Conservation (phyloP, 2,113 vertebrate species). For the Rousettus leschenaultii region DNA sequence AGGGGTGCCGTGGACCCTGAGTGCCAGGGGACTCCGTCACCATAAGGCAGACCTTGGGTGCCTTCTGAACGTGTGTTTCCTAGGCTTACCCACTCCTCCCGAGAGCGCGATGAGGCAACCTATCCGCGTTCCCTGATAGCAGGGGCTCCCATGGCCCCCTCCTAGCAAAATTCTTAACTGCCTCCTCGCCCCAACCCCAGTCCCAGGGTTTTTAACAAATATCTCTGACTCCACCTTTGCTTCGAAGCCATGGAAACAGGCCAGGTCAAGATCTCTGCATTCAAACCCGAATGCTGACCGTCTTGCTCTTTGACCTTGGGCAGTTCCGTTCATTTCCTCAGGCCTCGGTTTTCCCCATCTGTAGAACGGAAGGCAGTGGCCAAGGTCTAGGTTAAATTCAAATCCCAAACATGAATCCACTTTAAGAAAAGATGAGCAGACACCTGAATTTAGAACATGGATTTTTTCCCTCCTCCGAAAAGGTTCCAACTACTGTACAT, state of each 20-base stretch:
- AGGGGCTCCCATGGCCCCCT: neutral
- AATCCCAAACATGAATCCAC: neutral
- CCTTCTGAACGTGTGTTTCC: neutral
- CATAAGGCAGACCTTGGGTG: neutral
- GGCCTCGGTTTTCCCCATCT: neutral
- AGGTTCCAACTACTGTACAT: neutral
- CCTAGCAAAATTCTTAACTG: neutral
- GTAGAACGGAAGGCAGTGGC: neutral
- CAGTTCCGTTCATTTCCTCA: neutral
- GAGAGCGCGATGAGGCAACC: neutral
- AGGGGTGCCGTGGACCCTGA: fast-evolving
- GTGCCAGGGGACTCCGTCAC: neutral
- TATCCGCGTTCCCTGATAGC: neutral
- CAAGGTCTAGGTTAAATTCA: neutral
- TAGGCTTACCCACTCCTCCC: neutral
- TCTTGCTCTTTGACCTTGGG: neutral
- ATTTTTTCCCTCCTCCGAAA: neutral
- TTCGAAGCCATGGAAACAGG: neutral
- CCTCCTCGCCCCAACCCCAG: fast-evolving
- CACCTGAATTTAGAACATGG: neutral
- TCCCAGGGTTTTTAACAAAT: no score
- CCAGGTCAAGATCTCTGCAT: neutral
- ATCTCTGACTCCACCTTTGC: neutral
- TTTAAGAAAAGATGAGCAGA: neutral
- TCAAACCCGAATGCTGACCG: neutral